Conservation (phyloP, 1,140 invertebrate genomes). For the Drosophila novamexicana region DNA sequence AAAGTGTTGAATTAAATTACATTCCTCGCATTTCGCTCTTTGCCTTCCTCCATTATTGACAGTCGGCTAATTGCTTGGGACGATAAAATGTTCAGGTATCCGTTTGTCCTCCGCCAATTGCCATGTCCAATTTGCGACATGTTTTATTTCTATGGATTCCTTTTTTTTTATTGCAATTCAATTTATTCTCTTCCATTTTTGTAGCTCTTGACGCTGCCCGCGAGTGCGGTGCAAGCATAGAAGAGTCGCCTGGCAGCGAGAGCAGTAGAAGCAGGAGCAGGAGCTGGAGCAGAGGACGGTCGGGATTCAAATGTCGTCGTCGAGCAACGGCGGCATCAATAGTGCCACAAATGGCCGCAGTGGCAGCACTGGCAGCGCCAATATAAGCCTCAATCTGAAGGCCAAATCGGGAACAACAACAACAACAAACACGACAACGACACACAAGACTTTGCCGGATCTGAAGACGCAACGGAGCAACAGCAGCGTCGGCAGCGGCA, state of each 20-base stretch:
- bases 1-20: conserved; percentile 8
- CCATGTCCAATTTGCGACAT: not conserved
- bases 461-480: conserved; percentile 73
- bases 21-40: conserved; percentile 1
- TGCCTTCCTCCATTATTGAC: not conserved
- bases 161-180: conserved; percentile 11
- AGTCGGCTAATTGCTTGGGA: conserved; percentile 33
- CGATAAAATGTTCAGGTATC: conserved; percentile 36
- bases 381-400: conserved; percentile 66
- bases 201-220: conserved; percentile 33
- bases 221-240: conserved; percentile 41
- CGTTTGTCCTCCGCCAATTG: conserved; percentile 20
- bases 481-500: conserved; percentile 55
- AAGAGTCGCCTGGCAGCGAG: conserved; percentile 4
- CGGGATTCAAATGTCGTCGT: conserved; percentile 68
- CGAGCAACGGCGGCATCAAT: conserved; percentile 73
- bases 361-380: conserved; percentile 73
- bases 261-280: conserved; percentile 32
- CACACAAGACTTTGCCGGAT: conserved; percentile 70
- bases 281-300: conserved; percentile 32
- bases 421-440: conserved; percentile 34
- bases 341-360: conserved; percentile 81
- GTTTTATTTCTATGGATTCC: conserved; percentile 28
- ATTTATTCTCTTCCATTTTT: conserved; percentile 7
- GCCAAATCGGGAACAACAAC: conserved; percentile 31